Evolutionary conservation across 2,113 vertebrate genomes (phyloP).

Genomic region (Glareola pratincola): DNA sequence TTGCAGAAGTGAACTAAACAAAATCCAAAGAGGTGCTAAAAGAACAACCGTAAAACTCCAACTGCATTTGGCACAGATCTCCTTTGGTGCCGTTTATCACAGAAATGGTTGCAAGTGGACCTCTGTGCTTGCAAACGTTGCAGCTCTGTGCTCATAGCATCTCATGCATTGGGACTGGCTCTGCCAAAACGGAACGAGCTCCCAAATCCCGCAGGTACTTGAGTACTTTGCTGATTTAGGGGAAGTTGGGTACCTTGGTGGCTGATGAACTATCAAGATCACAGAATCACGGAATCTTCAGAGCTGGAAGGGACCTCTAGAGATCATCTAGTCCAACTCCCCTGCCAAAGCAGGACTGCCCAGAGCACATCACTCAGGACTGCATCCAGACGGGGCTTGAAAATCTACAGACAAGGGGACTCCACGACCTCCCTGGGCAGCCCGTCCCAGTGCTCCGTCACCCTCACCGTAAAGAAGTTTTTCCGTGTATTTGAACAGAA

Average conservation of each 20-base stretch:
- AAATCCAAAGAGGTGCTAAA: slow-evolving; percentile 21
- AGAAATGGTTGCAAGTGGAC: background rate
- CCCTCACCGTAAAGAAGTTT: too few relatives aligned
- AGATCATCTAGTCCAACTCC: too few relatives aligned
- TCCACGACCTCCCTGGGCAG: too few relatives aligned
- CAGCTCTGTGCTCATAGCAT: background rate
- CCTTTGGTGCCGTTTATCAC: background rate
- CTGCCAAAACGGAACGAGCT: background rate
- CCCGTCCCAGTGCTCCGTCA: too few relatives aligned
- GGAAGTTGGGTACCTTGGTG: background rate
- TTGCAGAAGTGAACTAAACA: slow-evolving; percentile 36
- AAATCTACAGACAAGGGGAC: too few relatives aligned
- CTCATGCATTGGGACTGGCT: background rate
- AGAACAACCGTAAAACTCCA: slow-evolving; percentile 20
- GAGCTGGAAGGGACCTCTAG: too few relatives aligned
- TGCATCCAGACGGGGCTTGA: too few relatives aligned
- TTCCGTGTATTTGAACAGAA: too few relatives aligned
- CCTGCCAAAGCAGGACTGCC: too few relatives aligned
- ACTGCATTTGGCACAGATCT: background rate
- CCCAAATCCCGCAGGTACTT: background rate
- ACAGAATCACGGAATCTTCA: too few relatives aligned
- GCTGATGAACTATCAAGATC: background rate
- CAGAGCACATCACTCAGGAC: too few relatives aligned
- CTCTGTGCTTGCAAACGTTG: background rate
- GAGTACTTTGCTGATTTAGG: background rate